These are phyloP conservation scores for Cotesia typhae DNA, from an alignment of 1,140 invertebrate species.

Conservation along the genomic window DNA sequence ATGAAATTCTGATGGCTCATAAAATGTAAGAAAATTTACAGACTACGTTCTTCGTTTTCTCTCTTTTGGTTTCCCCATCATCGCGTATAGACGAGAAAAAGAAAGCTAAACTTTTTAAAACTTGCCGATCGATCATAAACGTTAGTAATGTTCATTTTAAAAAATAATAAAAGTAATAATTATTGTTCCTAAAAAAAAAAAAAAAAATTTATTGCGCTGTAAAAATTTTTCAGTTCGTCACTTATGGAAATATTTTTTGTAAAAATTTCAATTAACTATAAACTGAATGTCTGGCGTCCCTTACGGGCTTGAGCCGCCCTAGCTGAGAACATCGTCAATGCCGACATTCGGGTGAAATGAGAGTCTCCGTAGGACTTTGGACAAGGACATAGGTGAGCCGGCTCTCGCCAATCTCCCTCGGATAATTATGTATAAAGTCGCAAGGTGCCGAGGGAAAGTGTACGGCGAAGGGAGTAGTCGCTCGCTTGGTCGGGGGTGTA, in stretches of 20 bases:
- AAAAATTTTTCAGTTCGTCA: no score
- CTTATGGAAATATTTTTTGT: no score
- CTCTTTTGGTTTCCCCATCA: conserved; percentile 40
- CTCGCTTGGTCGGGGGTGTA: conserved; percentile 21
- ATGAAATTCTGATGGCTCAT: conserved; percentile 69
- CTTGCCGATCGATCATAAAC: no score
- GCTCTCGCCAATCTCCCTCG: conserved; percentile 53
- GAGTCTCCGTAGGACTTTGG: neutral
- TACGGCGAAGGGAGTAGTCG: conserved; percentile 37
- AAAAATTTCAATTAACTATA: no score
- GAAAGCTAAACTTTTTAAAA: conserved; percentile 37
- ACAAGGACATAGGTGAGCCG: conserved; percentile 34
- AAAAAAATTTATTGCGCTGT: neutral
- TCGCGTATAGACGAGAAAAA: conserved; percentile 44
- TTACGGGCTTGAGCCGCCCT: no score
- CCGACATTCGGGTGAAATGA: neutral
- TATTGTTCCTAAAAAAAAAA: neutral
- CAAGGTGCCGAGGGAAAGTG: conserved; percentile 41
- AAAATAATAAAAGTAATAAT: no score
- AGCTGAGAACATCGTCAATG: neutral
- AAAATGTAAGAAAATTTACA: conserved; percentile 69
- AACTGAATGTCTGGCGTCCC: no score
- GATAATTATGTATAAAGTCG: conserved; percentile 64
- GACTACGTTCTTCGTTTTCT: conserved; percentile 44
- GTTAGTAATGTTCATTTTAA: no score